Evolutionary conservation across 2,113 vertebrate species (phyloP).

Genomic region (Lepus americanus): DNA sequence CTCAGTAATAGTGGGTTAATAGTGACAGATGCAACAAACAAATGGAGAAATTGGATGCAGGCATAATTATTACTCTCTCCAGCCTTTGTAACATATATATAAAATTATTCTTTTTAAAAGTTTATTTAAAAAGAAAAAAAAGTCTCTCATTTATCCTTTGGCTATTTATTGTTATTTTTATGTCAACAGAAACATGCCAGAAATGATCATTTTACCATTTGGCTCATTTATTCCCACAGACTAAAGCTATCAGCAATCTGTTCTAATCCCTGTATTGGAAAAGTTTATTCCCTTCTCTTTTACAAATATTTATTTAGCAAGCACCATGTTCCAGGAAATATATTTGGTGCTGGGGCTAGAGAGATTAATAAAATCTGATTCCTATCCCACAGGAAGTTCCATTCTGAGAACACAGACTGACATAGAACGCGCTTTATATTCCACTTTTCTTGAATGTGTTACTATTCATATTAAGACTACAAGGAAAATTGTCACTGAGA

Average conservation of each 20-base stretch:
- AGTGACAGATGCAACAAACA: not conserved
- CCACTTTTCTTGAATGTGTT: not conserved
- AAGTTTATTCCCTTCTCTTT: not conserved
- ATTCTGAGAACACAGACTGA: not conserved
- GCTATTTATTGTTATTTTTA: not conserved
- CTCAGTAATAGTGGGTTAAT: not conserved
- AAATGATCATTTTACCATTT: conserved; percentile 13
- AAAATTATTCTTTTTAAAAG: not conserved
- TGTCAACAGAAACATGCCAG: not conserved
- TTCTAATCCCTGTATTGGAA: not conserved
- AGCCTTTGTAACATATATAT: not conserved
- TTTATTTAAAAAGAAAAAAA: not conserved
- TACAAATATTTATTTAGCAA: not conserved
- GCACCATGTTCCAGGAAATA: conserved; percentile 1
- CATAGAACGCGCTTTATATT: not conserved
- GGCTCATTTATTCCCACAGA: not conserved
- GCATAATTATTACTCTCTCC: not conserved
- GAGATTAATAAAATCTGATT: not conserved
- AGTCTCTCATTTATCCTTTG: not conserved
- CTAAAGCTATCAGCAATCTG: not conserved
- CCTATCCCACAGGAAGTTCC: not conserved
- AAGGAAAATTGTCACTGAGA: not conserved
- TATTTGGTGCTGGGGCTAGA: not conserved
- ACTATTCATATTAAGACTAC: not conserved
- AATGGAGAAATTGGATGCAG: not conserved